These are phyloP conservation scores for Ypsolopha sequella DNA, from an alignment of 2,888 invertebrate species.

Conservation along the genomic window DNA sequence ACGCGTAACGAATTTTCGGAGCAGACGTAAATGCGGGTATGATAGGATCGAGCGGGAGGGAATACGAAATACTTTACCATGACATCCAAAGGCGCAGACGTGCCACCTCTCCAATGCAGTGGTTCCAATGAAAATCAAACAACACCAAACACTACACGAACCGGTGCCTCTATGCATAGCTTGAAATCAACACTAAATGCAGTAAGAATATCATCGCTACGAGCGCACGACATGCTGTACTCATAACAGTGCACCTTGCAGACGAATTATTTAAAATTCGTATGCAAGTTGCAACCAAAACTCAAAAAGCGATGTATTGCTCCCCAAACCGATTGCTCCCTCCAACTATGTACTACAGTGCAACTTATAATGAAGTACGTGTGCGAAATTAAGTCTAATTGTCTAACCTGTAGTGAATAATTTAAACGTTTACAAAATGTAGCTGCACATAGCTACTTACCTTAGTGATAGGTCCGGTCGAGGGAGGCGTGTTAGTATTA, in stretches of 20 bases:
- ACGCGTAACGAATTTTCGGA: slow-evolving; percentile 3
- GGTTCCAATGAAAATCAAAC: slow-evolving; percentile 58
- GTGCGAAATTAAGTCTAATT: slow-evolving; percentile 41
- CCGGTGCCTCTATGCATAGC: slow-evolving; percentile 62
- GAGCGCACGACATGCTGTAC: slow-evolving; percentile 66
- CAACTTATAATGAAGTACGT: slow-evolving; percentile 44
- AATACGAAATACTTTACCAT: slow-evolving; percentile 62
- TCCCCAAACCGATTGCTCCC: slow-evolving; percentile 64
- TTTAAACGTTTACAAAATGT: slow-evolving; percentile 20
- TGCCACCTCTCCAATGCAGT: slow-evolving; percentile 70
- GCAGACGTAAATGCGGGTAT: slow-evolving; percentile 28
- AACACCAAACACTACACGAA: slow-evolving; percentile 67
- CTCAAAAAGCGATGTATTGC: slow-evolving; percentile 16
- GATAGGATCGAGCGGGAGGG: slow-evolving; percentile 55
- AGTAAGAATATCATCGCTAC: slow-evolving; percentile 58
- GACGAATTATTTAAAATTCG: slow-evolving; percentile 50
- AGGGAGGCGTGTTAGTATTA: slow-evolving; percentile 77
- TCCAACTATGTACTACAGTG: slow-evolving; percentile 60
- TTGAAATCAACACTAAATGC: slow-evolving; percentile 58
- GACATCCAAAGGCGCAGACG: slow-evolving; percentile 57
- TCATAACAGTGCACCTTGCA: slow-evolving; percentile 59
- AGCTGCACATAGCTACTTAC: slow-evolving; percentile 68
- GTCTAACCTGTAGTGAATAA: slow-evolving; percentile 42
- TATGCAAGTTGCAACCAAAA: slow-evolving; percentile 52
- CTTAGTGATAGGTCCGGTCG: slow-evolving; percentile 95